phyloP scores from a whole-genome alignment of 2,797 vertebrate genomes.

The Periparus ater region DNA sequence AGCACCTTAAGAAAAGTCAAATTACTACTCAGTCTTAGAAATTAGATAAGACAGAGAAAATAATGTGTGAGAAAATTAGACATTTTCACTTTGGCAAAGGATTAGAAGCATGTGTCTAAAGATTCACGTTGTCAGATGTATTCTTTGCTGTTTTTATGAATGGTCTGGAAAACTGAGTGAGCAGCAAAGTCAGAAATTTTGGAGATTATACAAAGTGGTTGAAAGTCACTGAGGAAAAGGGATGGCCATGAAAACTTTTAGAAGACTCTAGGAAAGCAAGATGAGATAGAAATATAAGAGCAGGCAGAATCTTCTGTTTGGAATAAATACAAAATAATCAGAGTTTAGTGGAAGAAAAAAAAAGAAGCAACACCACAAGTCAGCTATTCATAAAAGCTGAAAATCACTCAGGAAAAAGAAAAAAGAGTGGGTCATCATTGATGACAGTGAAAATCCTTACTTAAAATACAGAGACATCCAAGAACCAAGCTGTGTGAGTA shows the following conservation, averaged over 20 bases:
- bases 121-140: neutral
- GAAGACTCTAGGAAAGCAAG: neutral
- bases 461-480: neutral
- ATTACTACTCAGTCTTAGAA: neutral
- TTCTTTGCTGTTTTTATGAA: neutral
- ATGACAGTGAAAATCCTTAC: neutral
- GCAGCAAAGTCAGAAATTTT: neutral
- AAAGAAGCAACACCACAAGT: neutral
- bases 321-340: neutral
- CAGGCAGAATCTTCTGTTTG: neutral
- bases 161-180: neutral
- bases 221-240: neutral
- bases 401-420: neutral
- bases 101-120: neutral
- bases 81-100: neutral
- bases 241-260: neutral
- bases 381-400: neutral
- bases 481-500: neutral
- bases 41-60: neutral
- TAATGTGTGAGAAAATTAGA: neutral
- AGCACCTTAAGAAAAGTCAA: neutral
- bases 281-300: neutral
- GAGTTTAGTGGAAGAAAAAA: fast-evolving
- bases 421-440: neutral
- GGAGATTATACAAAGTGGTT: neutral